A percentile compares a stretch with the other conserved stretches of the same genome.
phyloP scores from a whole-genome alignment of 1,140 invertebrate species.

The Ladona fulva region DNA sequence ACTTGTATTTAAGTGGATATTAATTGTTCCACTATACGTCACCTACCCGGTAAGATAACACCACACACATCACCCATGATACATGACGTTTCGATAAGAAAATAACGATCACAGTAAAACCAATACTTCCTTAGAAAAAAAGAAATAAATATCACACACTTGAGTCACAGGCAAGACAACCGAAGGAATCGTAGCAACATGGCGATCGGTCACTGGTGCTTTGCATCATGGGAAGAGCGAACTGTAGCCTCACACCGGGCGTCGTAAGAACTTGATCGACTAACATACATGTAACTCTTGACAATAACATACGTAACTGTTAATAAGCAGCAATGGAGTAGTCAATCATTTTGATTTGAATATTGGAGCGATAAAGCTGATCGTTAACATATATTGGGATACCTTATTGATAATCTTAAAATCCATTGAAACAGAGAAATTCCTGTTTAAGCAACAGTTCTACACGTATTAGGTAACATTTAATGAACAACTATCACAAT shows the following conservation, averaged over 20 bases:
- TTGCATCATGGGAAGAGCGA: neutral
- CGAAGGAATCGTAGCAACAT: neutral
- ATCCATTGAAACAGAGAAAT: neutral
- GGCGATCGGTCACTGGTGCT: neutral
- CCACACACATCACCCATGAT: conserved; percentile 7
- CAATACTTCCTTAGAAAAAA: neutral
- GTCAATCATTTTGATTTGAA: neutral
- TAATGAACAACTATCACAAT: no score
- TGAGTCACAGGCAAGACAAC: neutral
- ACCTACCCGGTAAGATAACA: neutral
- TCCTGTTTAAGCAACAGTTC: no score
- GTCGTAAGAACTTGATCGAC: neutral
- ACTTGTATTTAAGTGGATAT: neutral
- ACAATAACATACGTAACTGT: neutral
- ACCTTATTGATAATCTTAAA: neutral
- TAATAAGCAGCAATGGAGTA: neutral
- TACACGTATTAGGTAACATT: no score
- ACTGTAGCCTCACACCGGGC: conserved; percentile 1
- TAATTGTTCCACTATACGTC: conserved; percentile 2
- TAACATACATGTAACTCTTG: neutral
- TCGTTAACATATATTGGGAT: neutral
- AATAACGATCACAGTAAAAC: neutral
- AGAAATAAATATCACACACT: neutral
- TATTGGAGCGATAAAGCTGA: neutral
- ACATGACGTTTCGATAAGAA: neutral